Evolutionary conservation across 2,113 vertebrate species (phyloP), one percentile per base, ranked within the genome.

Genomic region (Junco hyemalis): DNA sequence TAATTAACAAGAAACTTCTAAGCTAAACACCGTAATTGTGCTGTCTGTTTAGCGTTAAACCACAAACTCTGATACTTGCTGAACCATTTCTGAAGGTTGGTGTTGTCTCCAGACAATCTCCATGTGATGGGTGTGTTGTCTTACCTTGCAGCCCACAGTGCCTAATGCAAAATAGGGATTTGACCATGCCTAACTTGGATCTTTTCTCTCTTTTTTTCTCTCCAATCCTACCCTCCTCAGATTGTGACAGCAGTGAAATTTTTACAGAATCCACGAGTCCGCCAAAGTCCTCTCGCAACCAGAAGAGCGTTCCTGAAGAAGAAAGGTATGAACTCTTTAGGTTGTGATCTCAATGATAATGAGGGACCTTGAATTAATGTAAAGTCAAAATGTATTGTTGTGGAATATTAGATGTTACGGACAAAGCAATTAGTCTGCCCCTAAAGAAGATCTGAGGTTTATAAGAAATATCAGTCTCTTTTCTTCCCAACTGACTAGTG

Each of bases 211-310:
- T 92, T 44, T 96, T 7, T 48, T 50, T 97, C 96, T 92, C 72
- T 79, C 71, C 86, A 69, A 90, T 53, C 33, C 85, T 33, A 33
- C 56, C 65, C 51, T 73, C 44, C 44, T 78, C 97, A 99, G 99
- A 98, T 99, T 95, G 97, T 98, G 89, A 99, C 99, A 31, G 99
- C 99, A 72, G 98, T 99, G 93, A 99, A 99, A 97, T 99, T 99
- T 97, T 98, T 99, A 56, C 99, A 99, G 97, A 99, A 99, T 97
- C 98, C 98, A 20, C 98, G 99, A 84, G 99, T 99, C 70, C 98
- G 98, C 56, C 99, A 99, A 95, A 99, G 99, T 92, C 98, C 99
- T 4, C 82, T 99, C 71, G 97, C 98, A 68, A 98, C 98, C 95
- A 98, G 99, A 97, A 99, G 98, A 98, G 98, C 98, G 4, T 99